Percentiles rank a stretch among this genome's conserved stretches.
phyloP scores from a whole-genome alignment of 2,797 vertebrate genomes.

The Danio jaintianensis region DNA sequence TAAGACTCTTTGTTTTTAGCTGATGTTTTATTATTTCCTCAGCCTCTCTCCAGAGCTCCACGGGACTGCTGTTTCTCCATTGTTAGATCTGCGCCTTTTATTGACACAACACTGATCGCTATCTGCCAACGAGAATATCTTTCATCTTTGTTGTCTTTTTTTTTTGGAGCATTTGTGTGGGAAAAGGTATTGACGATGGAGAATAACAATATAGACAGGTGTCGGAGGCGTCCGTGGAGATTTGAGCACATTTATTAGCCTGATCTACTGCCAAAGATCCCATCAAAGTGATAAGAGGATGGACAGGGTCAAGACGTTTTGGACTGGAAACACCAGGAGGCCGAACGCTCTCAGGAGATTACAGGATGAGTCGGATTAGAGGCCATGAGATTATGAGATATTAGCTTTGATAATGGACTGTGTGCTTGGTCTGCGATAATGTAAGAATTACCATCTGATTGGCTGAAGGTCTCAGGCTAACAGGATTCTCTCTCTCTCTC shows the following conservation, averaged over 20 bases:
- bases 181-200: slow-evolving; percentile 29
- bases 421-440: slow-evolving; percentile 35
- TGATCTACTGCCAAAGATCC: slow-evolving; percentile 46
- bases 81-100: slow-evolving; percentile 20
- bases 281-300: slow-evolving; percentile 48
- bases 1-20: slow-evolving; percentile 16
- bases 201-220: slow-evolving; percentile 40
- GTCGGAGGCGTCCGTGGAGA: not conserved
- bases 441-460: slow-evolving; percentile 16
- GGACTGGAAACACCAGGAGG: slow-evolving; percentile 18
- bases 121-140: slow-evolving; percentile 34
- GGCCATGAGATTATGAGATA: slow-evolving; percentile 35
- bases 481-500: slow-evolving; percentile 37
- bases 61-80: not conserved
- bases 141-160: slow-evolving; percentile 32
- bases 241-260: slow-evolving; percentile 25
- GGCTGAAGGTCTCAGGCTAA: slow-evolving; percentile 6
- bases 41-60: not conserved
- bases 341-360: not conserved
- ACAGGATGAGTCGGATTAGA: slow-evolving; percentile 37
- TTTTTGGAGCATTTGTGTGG: slow-evolving; percentile 6
- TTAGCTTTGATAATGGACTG: slow-evolving; percentile 32
- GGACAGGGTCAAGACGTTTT: slow-evolving; percentile 5
- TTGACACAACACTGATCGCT: slow-evolving; percentile 23
- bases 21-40: slow-evolving; percentile 13